Evolutionary conservation across 2,113 vertebrate genomes (phyloP), one percentile per base, ranked within the genome.

Genomic region (Oncorhynchus tshawytscha): DNA sequence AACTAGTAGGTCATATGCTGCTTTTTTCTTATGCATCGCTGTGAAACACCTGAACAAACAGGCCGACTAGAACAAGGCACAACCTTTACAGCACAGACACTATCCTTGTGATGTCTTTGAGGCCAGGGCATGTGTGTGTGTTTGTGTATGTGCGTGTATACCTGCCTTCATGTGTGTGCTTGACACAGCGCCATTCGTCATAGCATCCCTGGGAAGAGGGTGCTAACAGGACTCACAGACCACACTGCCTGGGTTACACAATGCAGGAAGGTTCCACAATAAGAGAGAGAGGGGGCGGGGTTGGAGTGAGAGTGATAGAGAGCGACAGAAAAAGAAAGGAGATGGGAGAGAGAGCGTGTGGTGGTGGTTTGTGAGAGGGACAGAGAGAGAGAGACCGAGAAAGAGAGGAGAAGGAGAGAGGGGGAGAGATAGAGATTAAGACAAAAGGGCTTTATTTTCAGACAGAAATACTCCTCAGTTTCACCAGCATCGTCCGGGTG

Each of bases 221-320:
- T 24, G 24, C 45, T 51, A 72, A 59, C 65, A 67, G 8, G 54
- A 75, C 45, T 65, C n/a, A n/a, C 25, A 77, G 75, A 68, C 73
- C 75, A 73, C 66, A 57, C 60, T 64, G 67, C 64, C 45, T 48
- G n/a, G 18, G n/a, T 62, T 65, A 20, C 11, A 62, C 18, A 72
- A 64, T 51, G 67, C 31, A 71, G 72, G 65, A 64, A 34, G 80
- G 65, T 80, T 75, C 27, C 72, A 73, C 76, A 79, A 78, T 71
- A 48, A 78, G 22, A 77, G 31, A 62, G 67, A 82, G 22, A 70
- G 12, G 66, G 25, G 70, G 24, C 39, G 45, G 65, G 27, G 68
- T n/a, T 13, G 78, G 12, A 73, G 4, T 64, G 72, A 64, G 31
- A 39, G 57, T 6, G 72, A 73, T 20, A 39, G 8, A 62, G 11